Evolutionary conservation across 2,113 vertebrate genomes (phyloP).

Genomic region (Pelodiscus sinensis): DNA sequence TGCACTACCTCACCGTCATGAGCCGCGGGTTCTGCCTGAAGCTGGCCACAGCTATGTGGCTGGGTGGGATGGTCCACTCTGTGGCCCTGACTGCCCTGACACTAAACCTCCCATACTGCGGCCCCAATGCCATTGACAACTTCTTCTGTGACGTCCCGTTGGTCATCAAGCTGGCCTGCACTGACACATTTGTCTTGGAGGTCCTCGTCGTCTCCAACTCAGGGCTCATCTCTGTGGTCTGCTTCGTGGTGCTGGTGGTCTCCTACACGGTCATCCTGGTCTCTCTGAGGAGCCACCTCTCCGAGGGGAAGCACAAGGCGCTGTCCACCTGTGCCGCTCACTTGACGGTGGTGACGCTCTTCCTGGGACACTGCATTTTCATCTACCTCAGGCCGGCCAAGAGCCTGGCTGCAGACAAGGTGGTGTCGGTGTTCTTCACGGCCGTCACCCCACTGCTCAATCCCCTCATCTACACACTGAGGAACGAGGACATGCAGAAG

Average conservation of each 20-base stretch:
- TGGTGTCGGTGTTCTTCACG: conserved; percentile 6
- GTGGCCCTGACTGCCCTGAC: not conserved
- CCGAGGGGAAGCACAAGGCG: conserved; percentile 15
- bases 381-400: conserved; percentile 16
- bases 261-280: conserved; percentile 26
- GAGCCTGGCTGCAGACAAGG: not conserved
- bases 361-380: conserved; percentile 25
- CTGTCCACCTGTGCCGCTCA: conserved; percentile 44
- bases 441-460: not conserved
- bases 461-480: not conserved
- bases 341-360: not conserved
- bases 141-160: conserved; percentile 6
- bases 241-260: not conserved
- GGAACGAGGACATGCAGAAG: conserved; percentile 2
- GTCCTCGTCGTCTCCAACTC: conserved; percentile 8
- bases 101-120: conserved; percentile 3
- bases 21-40: not conserved
- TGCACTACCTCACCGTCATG: conserved; percentile 2
- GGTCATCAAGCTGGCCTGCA: conserved; percentile 12
- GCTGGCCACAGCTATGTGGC: not conserved
- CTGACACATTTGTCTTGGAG: not conserved
- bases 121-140: not conserved
- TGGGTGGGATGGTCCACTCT: not conserved
- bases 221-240: not conserved
- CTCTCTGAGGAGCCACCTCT: conserved; percentile 8